Conservation (phyloP, 2,888 invertebrate species). For the Drosophila siamana region DNA sequence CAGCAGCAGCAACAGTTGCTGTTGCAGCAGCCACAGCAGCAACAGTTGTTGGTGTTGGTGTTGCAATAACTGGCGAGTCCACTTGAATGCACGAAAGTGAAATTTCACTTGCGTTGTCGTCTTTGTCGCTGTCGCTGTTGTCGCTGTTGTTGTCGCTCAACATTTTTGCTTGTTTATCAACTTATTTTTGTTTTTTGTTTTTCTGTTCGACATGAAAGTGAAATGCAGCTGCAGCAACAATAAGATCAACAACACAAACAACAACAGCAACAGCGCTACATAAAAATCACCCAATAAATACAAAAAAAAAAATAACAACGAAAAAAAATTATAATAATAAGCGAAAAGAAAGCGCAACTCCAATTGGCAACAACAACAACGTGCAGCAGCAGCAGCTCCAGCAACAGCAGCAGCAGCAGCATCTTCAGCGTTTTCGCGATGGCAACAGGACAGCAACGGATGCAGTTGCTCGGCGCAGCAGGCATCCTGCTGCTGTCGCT, state of each 20-base stretch:
- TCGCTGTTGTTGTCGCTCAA: slow-evolving; percentile 34
- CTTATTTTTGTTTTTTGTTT: slow-evolving; percentile 35
- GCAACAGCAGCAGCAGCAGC: slow-evolving; percentile 1
- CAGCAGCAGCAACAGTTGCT: neutral
- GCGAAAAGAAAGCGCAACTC: slow-evolving; percentile 36
- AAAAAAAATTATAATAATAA: slow-evolving; percentile 5
- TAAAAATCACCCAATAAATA: neutral
- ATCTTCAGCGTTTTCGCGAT: slow-evolving; percentile 14
- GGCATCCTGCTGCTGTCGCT: slow-evolving; percentile 35
- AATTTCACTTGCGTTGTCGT: slow-evolving; percentile 71
- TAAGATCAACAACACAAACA: slow-evolving; percentile 18
- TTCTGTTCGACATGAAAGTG: slow-evolving; percentile 45
- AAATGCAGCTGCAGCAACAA: slow-evolving; percentile 59
- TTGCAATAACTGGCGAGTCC: slow-evolving; percentile 50
- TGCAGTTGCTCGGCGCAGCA: slow-evolving; percentile 9
- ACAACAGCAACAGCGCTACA: slow-evolving; percentile 11
- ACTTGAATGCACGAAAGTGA: slow-evolving; percentile 71
- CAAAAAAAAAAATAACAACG: slow-evolving; percentile 13
- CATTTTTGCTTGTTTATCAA: slow-evolving; percentile 44
- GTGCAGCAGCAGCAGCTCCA: slow-evolving; percentile 7
- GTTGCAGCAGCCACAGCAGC: neutral
- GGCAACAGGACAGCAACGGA: slow-evolving; percentile 33
- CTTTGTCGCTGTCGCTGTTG: slow-evolving; percentile 21
- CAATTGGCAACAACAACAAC: slow-evolving; percentile 9
- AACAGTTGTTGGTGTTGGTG: slow-evolving; percentile 24